Percentiles rank a stretch among this genome's conserved stretches.
phyloP scores from a whole-genome alignment of 2,888 invertebrate species.

The Cancer borealis region DNA sequence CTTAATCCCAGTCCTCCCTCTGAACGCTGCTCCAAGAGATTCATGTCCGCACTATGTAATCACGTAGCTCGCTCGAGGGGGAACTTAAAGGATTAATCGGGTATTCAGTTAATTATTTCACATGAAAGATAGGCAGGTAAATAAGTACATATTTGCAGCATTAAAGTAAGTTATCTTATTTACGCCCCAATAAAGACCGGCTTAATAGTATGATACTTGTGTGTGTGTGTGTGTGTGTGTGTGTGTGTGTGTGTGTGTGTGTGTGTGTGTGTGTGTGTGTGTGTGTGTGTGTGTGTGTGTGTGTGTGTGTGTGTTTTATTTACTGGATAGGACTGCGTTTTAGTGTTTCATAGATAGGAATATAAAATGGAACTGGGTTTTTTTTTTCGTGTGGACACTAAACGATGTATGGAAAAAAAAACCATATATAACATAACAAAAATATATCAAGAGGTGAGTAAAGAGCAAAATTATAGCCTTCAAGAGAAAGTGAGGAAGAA shows the following conservation, averaged over 20 bases:
- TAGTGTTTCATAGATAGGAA: neutral
- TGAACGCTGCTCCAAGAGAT: neutral
- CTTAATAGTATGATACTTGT: neutral
- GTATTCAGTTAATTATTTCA: slow-evolving; percentile 10
- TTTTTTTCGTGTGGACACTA: no score
- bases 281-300: neutral
- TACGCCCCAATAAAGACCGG: neutral
- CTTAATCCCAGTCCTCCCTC: neutral
- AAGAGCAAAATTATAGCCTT: neutral
- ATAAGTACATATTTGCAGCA: neutral
- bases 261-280: neutral
- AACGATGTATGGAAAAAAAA: neutral
- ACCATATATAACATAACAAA: neutral
- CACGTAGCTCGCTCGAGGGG: neutral
- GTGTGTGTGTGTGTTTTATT: neutral
- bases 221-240: neutral
- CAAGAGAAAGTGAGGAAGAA: neutral
- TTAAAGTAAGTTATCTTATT: neutral
- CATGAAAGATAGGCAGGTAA: neutral
- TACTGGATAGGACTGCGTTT: neutral
- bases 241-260: neutral
- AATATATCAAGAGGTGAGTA: neutral
- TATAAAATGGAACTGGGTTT: no score
- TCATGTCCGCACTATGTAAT: neutral
- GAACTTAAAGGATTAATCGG: slow-evolving; percentile 10